Conservation (phyloP, 2,888 invertebrate species). For the Sylvicola cinctus region DNA sequence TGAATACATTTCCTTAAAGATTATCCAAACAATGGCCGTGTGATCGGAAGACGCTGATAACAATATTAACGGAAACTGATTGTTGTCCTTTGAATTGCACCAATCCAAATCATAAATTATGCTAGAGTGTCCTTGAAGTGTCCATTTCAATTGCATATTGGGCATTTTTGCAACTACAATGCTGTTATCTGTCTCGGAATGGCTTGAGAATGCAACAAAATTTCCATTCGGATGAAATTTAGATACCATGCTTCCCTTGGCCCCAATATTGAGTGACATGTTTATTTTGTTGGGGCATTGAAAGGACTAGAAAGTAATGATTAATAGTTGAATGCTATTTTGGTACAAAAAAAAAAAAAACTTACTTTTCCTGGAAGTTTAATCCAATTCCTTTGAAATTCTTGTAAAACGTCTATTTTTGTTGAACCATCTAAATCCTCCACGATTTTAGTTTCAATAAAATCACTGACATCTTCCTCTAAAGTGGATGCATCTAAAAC, state of each 20-base stretch:
- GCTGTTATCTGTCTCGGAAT: not conserved
- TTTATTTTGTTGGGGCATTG: not conserved
- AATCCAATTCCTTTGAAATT: not conserved
- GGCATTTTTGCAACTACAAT: not conserved
- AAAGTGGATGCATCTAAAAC: no score
- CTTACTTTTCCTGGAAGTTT: not conserved
- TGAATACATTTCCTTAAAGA: not conserved
- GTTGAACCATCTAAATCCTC: not conserved
- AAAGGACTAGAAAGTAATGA: not conserved
- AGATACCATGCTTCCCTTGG: not conserved
- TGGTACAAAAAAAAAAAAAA: no score
- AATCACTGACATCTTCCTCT: not conserved
- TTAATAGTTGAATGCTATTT: no score
- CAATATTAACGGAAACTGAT: not conserved
- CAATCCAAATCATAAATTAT: constrained; percentile 1
- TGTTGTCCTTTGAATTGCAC: not conserved
- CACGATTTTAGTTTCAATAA: not conserved
- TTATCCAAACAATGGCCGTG: not conserved
- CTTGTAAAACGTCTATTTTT: not conserved
- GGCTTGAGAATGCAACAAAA: not conserved
- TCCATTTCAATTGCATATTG: not conserved
- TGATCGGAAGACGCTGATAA: not conserved
- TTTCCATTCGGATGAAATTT: constrained; percentile 1
- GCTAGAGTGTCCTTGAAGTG: not conserved
- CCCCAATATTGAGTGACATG: not conserved